Conservation (phyloP, 2,113 vertebrate genomes). For the Nyctibius bracteatus region DNA sequence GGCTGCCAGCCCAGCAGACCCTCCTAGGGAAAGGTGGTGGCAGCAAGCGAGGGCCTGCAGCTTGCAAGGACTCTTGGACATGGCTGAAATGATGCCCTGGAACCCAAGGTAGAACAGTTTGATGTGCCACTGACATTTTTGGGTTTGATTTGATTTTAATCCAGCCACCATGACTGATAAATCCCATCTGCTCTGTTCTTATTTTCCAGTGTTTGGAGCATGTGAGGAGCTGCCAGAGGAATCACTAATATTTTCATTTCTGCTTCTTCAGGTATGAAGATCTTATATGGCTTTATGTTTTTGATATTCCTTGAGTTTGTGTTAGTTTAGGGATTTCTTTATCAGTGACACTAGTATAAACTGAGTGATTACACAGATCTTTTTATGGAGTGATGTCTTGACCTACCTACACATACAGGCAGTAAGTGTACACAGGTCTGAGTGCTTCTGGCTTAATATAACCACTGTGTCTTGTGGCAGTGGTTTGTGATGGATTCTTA, state of each 20-base stretch:
- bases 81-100: neutral
- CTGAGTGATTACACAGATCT: neutral
- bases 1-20: neutral
- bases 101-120: rapidly evolving
- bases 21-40: neutral
- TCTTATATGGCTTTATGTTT: neutral
- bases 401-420: neutral
- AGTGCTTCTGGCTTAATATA: neutral
- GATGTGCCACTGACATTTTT: neutral
- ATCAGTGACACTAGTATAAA: neutral
- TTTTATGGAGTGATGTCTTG: neutral
- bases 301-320: neutral
- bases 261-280: neutral
- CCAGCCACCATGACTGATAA: neutral
- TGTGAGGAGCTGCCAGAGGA: neutral
- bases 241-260: neutral
- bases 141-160: neutral
- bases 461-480: neutral
- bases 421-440: neutral
- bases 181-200: neutral
- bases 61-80: neutral
- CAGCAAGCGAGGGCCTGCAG: neutral
- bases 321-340: neutral
- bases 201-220: neutral
- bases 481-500: neutral